Conservation (phyloP, 2,888 invertebrate species). For the Thereva unica region DNA sequence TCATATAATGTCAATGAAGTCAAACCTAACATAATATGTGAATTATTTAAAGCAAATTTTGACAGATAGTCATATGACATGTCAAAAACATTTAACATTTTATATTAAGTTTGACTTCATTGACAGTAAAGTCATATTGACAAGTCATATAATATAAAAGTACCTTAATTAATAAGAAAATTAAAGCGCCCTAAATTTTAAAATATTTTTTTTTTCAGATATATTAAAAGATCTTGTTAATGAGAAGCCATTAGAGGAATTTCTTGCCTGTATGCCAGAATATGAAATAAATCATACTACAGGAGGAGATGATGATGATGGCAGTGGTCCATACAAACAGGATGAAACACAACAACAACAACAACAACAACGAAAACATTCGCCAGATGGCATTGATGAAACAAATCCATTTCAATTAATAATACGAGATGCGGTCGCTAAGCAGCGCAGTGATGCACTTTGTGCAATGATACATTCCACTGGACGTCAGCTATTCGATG, state of each 20-base stretch:
- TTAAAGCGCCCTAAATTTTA: too few relatives aligned
- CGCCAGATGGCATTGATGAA: constrained; percentile 57
- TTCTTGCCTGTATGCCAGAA: constrained; percentile 55
- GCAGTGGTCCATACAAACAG: neutral
- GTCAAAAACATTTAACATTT: too few relatives aligned
- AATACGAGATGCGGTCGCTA: constrained; percentile 60
- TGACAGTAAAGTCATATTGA: too few relatives aligned
- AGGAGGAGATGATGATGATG: constrained; percentile 10
- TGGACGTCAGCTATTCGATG: constrained; percentile 62
- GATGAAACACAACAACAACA: constrained; percentile 33
- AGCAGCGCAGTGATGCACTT: constrained; percentile 66
- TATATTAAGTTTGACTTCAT: too few relatives aligned
- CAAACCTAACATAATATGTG: neutral
- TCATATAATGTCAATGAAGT: neutral
- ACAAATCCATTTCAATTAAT: constrained; percentile 55
- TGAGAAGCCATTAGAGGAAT: constrained; percentile 54
- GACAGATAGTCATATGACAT: too few relatives aligned
- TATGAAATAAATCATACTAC: constrained; percentile 47
- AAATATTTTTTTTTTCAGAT: constrained; percentile 44
- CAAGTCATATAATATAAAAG: too few relatives aligned
- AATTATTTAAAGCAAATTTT: too few relatives aligned
- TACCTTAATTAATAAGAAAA: too few relatives aligned
- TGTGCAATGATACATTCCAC: constrained; percentile 65
- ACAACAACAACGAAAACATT: constrained; percentile 44
- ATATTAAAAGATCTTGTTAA: constrained; percentile 53